These are phyloP conservation scores for Nomada fabriciana DNA, from an alignment of 2,888 invertebrate genomes.

Conservation along the genomic window DNA sequence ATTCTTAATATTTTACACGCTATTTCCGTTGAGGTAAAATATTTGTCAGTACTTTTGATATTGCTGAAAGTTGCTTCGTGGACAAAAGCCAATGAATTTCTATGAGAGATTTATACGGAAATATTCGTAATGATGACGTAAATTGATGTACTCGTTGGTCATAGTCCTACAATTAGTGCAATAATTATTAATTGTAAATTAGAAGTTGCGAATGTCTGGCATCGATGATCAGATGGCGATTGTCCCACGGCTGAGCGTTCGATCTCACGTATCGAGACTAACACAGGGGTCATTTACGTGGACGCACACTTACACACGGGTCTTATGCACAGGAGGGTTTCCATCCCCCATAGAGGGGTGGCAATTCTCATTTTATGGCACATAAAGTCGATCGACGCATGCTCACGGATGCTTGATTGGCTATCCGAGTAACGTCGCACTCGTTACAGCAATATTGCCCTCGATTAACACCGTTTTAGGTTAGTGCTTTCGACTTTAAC, in stretches of 20 bases:
- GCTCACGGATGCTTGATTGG: slow-evolving; percentile 76
- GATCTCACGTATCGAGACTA: slow-evolving; percentile 12
- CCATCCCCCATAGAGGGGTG: slow-evolving; percentile 38
- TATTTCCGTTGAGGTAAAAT: no score
- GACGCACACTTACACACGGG: slow-evolving; percentile 4
- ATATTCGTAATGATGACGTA: no score
- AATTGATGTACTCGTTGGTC: no score
- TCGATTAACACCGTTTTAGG: slow-evolving; percentile 69
- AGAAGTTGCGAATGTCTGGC: no score
- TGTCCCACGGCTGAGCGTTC: slow-evolving; percentile 14
- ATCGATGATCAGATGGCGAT: slow-evolving; percentile 6
- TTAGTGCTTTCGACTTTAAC: slow-evolving; percentile 38
- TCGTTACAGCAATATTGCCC: slow-evolving; percentile 69
- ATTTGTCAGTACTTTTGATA: no score
- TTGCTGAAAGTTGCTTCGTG: no score
- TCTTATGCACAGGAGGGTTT: slow-evolving; percentile 11
- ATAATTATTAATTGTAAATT: no score
- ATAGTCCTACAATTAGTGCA: no score
- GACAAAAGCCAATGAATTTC: no score
- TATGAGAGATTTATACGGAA: no score
- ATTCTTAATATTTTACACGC: no score
- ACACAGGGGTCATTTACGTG: slow-evolving; percentile 14
- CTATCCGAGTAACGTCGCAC: slow-evolving; percentile 69
- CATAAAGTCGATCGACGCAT: slow-evolving; percentile 76
- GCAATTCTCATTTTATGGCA: slow-evolving; percentile 78